These are phyloP conservation scores for Germaria angustata DNA, from an alignment of 2,888 invertebrate species.

Conservation along the genomic window DNA sequence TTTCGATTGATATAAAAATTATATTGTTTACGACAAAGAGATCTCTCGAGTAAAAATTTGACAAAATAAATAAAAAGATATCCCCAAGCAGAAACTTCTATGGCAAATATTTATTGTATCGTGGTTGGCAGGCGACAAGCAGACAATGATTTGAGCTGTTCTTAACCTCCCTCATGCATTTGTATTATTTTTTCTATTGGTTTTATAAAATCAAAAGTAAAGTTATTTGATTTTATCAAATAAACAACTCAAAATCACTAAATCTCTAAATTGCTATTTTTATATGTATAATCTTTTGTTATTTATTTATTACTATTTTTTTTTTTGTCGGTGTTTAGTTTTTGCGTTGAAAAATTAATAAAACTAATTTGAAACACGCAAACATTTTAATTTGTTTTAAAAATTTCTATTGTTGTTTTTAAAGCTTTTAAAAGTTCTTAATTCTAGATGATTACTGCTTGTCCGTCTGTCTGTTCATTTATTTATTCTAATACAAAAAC, in stretches of 20 bases:
- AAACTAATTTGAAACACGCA: conserved; percentile 58
- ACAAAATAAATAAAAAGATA: too few relatives aligned
- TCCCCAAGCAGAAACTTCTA: too few relatives aligned
- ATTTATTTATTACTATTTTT: too few relatives aligned
- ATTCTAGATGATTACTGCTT: conserved; percentile 24
- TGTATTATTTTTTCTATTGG: neutral
- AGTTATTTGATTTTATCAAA: conserved; percentile 23
- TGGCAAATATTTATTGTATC: too few relatives aligned
- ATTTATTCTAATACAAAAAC: conserved; percentile 3
- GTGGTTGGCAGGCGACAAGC: too few relatives aligned
- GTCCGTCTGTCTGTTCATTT: neutral
- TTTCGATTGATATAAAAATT: too few relatives aligned
- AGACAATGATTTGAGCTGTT: too few relatives aligned
- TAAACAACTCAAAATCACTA: conserved; percentile 19
- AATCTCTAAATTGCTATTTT: conserved; percentile 8
- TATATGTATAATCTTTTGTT: neutral
- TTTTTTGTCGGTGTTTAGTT: neutral
- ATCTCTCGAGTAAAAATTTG: too few relatives aligned
- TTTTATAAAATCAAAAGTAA: conserved; percentile 16
- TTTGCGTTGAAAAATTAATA: conserved; percentile 43
- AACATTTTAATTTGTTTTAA: conserved; percentile 55
- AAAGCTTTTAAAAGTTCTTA: conserved; percentile 9
- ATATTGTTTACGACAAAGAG: too few relatives aligned
- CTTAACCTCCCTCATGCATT: too few relatives aligned
- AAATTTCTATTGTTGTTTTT: neutral